Evolutionary conservation across 2,888 invertebrate species (phyloP), one percentile per base, ranked within the genome.

Genomic region (Idaea dimidiata): DNA sequence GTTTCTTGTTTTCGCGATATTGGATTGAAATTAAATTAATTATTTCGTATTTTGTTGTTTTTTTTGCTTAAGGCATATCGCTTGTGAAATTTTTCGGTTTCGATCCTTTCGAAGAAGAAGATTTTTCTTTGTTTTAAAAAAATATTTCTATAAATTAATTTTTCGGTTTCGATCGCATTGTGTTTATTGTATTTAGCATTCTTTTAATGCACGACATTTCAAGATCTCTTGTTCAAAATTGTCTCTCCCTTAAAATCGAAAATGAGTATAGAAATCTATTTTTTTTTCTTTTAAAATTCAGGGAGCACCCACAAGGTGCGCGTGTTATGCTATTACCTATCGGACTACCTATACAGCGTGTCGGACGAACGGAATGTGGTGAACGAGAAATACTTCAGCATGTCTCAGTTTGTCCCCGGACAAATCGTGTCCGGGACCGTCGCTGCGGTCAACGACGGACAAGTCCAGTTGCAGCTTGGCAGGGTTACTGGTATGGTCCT

Each of bases 331-430:
- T 96, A 95, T 86, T 94, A 95, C 81, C 83, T 93, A 31, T 90
- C 95, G 57, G 95, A 96, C 76, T 93, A 93, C 67, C 76, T 94
- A 33, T 96, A 95, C 82, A 91, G 95, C 8, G 95, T 96, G 74
- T 93, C 95, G 1, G 95, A 95, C 83, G 93, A 95, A 79, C 82
- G 91, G 0, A 74, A 83, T 0, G 66, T 95, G 3, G 74, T 96
- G 1, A 81, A 88, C 32, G 94, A 95, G 78, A 92, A 91, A 69
- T 86, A 93, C 77, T 95, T 95, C 78, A 85, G 85, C 0, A 66
- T 90, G 43, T 73, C 81, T 0, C 94, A 94, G 75, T 76, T 95
- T 0, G 75, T 79, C 16, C 71, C 93, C 0, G 96, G 95, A 0
- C 91, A 95, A 58, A 68, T 91, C 16, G 93, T 96, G 0, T 80